Conservation (phyloP, 1,140 invertebrate species). For the Hydropsyche tenuis region DNA sequence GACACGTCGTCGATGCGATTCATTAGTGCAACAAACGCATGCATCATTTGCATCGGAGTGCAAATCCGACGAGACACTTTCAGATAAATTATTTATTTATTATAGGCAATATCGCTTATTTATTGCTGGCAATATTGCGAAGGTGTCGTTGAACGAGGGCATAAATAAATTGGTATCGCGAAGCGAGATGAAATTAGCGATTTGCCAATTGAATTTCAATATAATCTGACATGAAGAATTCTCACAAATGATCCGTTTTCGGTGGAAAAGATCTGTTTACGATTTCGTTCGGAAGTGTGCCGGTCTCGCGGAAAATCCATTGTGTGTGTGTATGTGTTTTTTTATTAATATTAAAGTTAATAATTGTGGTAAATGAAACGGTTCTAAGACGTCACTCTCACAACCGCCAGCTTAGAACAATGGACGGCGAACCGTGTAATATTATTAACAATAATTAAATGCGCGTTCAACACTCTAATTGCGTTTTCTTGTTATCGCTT, state of each 20-base stretch:
- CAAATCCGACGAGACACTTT: not conserved
- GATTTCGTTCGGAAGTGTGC: no score
- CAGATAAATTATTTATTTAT: not conserved
- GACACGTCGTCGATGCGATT: not conserved
- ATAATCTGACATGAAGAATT: no score
- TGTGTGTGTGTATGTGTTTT: no score
- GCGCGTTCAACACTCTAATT: slow-evolving; percentile 18
- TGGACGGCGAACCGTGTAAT: slow-evolving; percentile 3
- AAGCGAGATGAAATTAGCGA: slow-evolving; percentile 17
- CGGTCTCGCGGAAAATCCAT: no score
- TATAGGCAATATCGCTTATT: no score
- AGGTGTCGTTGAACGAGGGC: not conserved
- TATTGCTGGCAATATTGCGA: not conserved
- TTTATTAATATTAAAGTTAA: no score
- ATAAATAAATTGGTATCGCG: not conserved
- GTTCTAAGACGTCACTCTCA: slow-evolving; percentile 9
- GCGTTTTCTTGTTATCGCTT: slow-evolving; percentile 24
- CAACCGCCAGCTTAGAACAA: not conserved
- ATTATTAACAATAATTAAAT: slow-evolving; percentile 22
- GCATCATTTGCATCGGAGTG: slow-evolving; percentile 1
- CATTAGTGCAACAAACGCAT: slow-evolving; percentile 16
- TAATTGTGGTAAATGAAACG: no score
- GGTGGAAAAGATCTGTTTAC: no score
- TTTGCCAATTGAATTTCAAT: not conserved
- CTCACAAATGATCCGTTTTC: no score